Evolutionary conservation across 2,113 vertebrate genomes (phyloP).

Genomic region (Sceloporus tristichus): DNA sequence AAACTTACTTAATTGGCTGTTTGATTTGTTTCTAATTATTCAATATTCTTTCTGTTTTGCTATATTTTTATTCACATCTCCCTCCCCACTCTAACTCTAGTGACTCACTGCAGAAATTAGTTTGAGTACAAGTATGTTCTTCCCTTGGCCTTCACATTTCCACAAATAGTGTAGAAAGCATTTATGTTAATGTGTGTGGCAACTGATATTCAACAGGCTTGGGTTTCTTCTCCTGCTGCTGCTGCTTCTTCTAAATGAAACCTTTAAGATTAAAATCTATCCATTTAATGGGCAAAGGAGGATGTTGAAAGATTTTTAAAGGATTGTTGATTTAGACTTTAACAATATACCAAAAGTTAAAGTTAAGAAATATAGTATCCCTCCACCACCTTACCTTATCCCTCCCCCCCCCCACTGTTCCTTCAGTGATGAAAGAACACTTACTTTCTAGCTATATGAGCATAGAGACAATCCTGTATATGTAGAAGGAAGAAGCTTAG

Average conservation of each 20-base stretch:
- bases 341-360: not conserved
- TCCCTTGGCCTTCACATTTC: not conserved
- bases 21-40: slow-evolving; percentile 25
- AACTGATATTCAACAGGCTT: not conserved
- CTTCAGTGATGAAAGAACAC: no score
- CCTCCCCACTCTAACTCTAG: not conserved
- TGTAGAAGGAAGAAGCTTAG: no score
- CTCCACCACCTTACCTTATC: no score
- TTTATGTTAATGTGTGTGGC: not conserved
- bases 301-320: not conserved
- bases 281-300: not conserved
- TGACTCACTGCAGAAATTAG: not conserved
- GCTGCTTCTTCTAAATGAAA: not conserved
- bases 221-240: slow-evolving; percentile 19
- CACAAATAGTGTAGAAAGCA: not conserved
- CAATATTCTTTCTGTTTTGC: not conserved
- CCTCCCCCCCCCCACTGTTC: no score
- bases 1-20: slow-evolving; percentile 39
- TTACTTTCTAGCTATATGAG: no score
- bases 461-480: no score
- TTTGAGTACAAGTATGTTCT: accelerated
- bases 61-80: not conserved
- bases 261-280: not conserved
- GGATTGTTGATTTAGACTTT: not conserved
- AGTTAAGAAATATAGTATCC: not conserved